phyloP scores from a whole-genome alignment of 2,888 invertebrate species.

The Chironomus tentans region DNA sequence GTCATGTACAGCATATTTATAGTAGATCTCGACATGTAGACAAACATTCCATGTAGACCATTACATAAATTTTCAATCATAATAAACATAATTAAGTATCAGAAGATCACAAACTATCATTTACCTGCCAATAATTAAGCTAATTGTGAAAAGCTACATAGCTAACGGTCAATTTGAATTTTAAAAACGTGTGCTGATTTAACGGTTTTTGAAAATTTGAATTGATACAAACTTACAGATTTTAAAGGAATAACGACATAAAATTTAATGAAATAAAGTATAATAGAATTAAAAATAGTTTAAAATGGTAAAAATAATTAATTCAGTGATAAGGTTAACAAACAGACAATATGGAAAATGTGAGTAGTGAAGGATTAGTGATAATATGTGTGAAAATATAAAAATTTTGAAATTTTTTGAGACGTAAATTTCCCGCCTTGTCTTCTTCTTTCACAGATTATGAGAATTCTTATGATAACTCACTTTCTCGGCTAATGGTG shows the following conservation, averaged over 20 bases:
- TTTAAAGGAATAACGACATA: too few species aligned
- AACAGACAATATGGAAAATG: slow-evolving; percentile 29
- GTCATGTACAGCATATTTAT: too few species aligned
- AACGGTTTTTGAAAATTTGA: neutral
- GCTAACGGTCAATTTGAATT: neutral
- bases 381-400: neutral
- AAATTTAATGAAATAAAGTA: too few species aligned
- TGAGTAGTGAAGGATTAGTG: neutral
- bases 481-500: slow-evolving; percentile 55
- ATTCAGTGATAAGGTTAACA: slow-evolving; percentile 30
- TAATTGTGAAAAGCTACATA: neutral
- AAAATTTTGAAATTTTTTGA: neutral
- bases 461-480: slow-evolving; percentile 53
- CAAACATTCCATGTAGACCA: too few species aligned
- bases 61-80: neutral
- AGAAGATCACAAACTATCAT: neutral
- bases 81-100: neutral
- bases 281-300: slow-evolving; percentile 30
- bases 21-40: too few species aligned
- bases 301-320: slow-evolving; percentile 29
- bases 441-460: slow-evolving; percentile 40
- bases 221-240: neutral
- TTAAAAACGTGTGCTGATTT: neutral
- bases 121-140: neutral
- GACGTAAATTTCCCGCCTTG: slow-evolving; percentile 16